Percentiles rank a stretch among this genome's conserved stretches.
Evolutionary conservation across 2,113 vertebrate genomes (phyloP).

Genomic region (Ramphastos sulfuratus): DNA sequence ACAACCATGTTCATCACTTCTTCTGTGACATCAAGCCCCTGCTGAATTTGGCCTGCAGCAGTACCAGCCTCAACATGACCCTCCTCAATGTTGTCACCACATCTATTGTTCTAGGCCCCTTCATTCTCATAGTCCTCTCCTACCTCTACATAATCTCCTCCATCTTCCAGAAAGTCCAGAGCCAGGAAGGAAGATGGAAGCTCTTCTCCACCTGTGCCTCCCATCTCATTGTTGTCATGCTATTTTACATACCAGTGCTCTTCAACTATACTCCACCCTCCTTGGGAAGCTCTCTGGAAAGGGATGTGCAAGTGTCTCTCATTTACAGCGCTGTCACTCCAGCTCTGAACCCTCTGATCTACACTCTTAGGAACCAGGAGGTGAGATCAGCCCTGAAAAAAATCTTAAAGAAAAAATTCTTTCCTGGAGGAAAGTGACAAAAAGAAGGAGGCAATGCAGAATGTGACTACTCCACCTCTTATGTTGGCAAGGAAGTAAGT

Average conservation of each 20-base stretch:
- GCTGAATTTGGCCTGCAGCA: background rate
- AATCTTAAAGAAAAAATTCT: background rate
- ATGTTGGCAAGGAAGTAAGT: background rate
- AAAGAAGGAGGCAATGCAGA: background rate
- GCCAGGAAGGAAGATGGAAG: background rate
- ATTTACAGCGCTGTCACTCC: background rate
- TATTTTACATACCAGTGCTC: background rate
- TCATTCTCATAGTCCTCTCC: background rate
- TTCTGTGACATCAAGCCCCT: background rate
- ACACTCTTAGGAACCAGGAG: conserved; percentile 58
- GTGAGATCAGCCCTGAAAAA: conserved; percentile 43
- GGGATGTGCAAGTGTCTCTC: background rate
- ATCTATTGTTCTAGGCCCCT: background rate
- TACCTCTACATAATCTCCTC: conserved; percentile 1
- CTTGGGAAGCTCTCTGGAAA: background rate
- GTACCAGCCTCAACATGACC: background rate
- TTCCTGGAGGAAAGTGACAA: background rate
- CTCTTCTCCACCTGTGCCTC: conserved; percentile 11
- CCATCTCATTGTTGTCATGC: background rate
- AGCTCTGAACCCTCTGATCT: conserved; percentile 59
- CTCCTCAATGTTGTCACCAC: background rate
- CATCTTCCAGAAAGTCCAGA: background rate
- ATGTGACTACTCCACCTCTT: background rate
- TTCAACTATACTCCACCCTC: background rate
- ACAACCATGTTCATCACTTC: background rate